These are phyloP conservation scores for Agriopis aurantiaria DNA, from an alignment of 2,888 invertebrate species.

Conservation along the genomic window DNA sequence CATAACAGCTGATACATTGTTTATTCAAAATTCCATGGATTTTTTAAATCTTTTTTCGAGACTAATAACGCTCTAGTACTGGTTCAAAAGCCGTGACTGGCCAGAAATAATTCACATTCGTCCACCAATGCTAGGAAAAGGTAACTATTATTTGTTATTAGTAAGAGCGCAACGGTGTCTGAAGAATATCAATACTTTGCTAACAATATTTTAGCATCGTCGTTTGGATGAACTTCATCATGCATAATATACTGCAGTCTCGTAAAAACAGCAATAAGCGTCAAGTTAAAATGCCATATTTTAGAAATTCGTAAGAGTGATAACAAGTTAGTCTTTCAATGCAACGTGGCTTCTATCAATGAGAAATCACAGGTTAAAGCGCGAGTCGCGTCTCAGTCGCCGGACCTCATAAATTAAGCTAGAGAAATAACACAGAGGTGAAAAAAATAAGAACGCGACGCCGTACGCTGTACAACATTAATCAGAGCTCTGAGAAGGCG, in stretches of 20 bases:
- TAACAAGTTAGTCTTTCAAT: conserved; percentile 27
- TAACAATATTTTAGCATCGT: not conserved
- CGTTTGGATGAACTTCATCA: not conserved
- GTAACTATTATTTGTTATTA: not conserved
- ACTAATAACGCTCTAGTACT: too few species aligned
- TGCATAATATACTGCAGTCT: not conserved
- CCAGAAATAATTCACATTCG: not conserved
- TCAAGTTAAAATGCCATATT: conserved; percentile 3
- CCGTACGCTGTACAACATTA: conserved; percentile 82
- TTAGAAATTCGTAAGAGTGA: conserved; percentile 15
- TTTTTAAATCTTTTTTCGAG: too few species aligned
- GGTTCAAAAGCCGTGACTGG: not conserved
- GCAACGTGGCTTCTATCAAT: conserved; percentile 34
- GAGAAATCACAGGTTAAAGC: conserved; percentile 56
- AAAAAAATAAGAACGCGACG: conserved; percentile 80
- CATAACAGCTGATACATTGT: not conserved
- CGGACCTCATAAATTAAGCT: conserved; percentile 78
- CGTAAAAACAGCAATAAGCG: conserved; percentile 10
- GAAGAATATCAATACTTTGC: not conserved
- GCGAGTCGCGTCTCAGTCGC: conserved; percentile 57
- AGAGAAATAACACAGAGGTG: conserved; percentile 76
- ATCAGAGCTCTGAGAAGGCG: conserved; percentile 85
- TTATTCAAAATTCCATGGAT: not conserved
- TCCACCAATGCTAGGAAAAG: not conserved
- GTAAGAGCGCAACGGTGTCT: not conserved